A percentile compares a stretch with the other conserved stretches of the same genome.
These are phyloP conservation scores for Ictidomys tridecemlineatus DNA, from an alignment of 2,113 vertebrate genomes.

Conservation along the genomic window DNA sequence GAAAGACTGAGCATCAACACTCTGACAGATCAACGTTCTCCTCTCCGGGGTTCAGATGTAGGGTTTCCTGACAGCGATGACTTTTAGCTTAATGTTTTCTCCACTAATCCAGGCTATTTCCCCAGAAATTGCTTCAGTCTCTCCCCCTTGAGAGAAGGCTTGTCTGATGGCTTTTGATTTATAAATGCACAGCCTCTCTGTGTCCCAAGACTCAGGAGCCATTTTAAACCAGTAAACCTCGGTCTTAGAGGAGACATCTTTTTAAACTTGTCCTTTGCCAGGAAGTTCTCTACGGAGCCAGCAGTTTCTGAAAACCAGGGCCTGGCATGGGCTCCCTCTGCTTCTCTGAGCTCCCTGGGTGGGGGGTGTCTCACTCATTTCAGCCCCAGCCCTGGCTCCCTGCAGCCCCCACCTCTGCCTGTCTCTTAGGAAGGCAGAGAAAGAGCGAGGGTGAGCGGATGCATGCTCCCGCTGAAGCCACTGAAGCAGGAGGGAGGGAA, in stretches of 20 bases:
- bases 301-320: background rate
- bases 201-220: background rate
- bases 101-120: background rate
- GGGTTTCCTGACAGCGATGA: slow-evolving; percentile 34
- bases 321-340: background rate
- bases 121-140: slow-evolving; percentile 11
- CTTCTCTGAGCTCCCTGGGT: background rate
- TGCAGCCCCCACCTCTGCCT: background rate
- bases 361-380: too few species aligned
- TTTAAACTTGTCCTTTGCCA: background rate
- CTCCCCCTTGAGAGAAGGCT: background rate
- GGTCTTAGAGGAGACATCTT: background rate
- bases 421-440: background rate
- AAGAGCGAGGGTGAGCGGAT: background rate
- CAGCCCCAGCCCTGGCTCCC: background rate
- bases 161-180: slow-evolving; percentile 10
- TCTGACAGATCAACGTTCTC: background rate
- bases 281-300: background rate
- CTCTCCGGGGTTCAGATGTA: slow-evolving; percentile 43
- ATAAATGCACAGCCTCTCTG: background rate
- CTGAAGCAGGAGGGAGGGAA: background rate
- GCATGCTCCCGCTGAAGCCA: background rate
- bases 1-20: background rate
- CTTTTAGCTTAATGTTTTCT: slow-evolving; percentile 67
- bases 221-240: background rate